These are phyloP conservation scores for Trididemnum miniatum DNA, from an alignment of 23 tunicate species.

Conservation along the genomic window DNA sequence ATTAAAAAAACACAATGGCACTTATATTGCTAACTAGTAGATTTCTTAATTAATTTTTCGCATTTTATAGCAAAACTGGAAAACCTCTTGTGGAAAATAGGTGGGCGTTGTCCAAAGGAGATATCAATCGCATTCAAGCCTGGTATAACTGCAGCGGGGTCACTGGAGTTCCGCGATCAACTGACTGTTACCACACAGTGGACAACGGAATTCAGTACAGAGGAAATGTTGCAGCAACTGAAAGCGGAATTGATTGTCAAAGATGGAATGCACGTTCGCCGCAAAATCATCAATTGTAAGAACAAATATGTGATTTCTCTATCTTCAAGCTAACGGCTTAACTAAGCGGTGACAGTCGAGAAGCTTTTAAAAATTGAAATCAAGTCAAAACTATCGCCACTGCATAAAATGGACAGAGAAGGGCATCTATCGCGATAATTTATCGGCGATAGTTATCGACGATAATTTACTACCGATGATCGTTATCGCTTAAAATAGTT, in stretches of 20 bases:
- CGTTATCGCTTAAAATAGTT: too few species aligned
- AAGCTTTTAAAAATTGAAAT: too few species aligned
- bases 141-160: constrained; percentile 4
- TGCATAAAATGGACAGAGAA: too few species aligned
- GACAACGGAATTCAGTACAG: constrained; percentile 7
- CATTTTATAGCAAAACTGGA: neutral
- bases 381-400: too few species aligned
- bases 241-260: constrained; percentile 2
- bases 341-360: neutral
- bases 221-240: constrained; percentile 3
- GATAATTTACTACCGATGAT: too few species aligned
- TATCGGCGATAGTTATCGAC: too few species aligned
- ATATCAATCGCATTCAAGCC: neutral
- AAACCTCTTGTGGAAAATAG: neutral
- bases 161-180: neutral
- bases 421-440: too few species aligned
- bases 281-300: constrained; percentile 13
- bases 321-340: neutral
- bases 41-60: neutral
- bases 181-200: neutral
- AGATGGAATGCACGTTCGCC: neutral
- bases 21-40: too few species aligned
- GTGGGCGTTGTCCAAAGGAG: constrained; percentile 11
- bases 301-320: too few species aligned
- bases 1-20: too few species aligned